phyloP scores from a whole-genome alignment of 2,888 invertebrate genomes.

The Andrena marginata region DNA sequence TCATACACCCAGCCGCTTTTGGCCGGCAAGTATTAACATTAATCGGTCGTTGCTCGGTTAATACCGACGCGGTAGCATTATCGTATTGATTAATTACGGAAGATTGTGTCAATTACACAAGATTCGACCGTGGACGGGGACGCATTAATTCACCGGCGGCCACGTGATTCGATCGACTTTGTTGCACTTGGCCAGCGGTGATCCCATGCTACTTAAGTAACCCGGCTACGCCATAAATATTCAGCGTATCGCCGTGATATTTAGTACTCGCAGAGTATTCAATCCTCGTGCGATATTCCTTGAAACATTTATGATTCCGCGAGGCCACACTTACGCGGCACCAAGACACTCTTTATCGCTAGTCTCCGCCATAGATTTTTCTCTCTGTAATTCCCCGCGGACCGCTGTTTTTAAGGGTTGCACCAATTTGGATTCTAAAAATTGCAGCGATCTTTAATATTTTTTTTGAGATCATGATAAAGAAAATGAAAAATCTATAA shows the following conservation, averaged over 20 bases:
- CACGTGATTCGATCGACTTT: neutral
- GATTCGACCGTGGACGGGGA: neutral
- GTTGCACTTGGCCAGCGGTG: neutral
- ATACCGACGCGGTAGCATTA: neutral
- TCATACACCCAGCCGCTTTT: neutral
- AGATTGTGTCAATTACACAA: conserved; percentile 21
- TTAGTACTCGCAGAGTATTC: neutral
- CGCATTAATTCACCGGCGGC: neutral
- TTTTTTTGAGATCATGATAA: too few relatives aligned
- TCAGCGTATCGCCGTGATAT: neutral
- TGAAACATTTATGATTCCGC: neutral
- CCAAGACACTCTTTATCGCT: too few relatives aligned
- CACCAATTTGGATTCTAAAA: too few relatives aligned
- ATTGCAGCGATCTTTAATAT: too few relatives aligned
- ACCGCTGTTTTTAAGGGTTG: too few relatives aligned
- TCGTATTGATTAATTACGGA: conserved; percentile 29
- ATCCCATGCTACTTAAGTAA: neutral
- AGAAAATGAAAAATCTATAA: too few relatives aligned
- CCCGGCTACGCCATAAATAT: neutral
- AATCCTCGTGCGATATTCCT: too few relatives aligned
- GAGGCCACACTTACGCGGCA: neutral
- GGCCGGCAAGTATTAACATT: conserved; percentile 10
- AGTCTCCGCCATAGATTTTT: too few relatives aligned
- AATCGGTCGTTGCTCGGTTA: conserved; percentile 23
- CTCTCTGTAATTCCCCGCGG: too few relatives aligned